phyloP scores from a whole-genome alignment of 2,797 vertebrate genomes.

The Astyanax mexicanus region DNA sequence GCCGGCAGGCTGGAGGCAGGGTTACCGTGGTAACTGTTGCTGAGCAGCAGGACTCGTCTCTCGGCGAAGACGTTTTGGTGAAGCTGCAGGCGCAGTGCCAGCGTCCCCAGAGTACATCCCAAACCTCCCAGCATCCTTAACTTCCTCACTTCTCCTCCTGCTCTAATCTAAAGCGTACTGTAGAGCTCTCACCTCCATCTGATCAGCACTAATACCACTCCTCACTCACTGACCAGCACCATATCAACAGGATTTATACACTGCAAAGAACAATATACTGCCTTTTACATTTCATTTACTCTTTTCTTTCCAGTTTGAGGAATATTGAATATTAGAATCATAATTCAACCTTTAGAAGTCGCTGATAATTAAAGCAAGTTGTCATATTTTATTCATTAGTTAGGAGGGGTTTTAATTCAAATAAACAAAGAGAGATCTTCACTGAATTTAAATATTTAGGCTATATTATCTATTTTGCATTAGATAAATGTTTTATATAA shows the following conservation, averaged over 20 bases:
- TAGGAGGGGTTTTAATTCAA: too few species aligned
- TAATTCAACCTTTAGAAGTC: too few species aligned
- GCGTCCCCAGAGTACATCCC: conserved; percentile 75
- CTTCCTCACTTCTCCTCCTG: conserved; percentile 24
- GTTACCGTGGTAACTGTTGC: conserved; percentile 89
- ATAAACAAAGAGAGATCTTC: too few species aligned
- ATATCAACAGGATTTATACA: conserved; percentile 63
- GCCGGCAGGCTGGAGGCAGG: conserved; percentile 74
- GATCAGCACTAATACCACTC: conserved; percentile 66
- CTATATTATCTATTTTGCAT: too few species aligned
- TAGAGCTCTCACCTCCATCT: conserved; percentile 53
- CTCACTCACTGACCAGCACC: conserved; percentile 58
- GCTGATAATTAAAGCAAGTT: too few species aligned
- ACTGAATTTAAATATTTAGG: too few species aligned
- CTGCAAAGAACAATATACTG: too few species aligned
- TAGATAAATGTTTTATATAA: too few species aligned
- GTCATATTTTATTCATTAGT: too few species aligned
- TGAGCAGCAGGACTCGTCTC: conserved; percentile 71
- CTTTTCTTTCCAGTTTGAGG: too few species aligned
- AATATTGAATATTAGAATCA: too few species aligned
- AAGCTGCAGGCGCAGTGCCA: conserved; percentile 68
- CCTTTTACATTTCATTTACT: too few species aligned
- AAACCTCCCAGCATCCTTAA: conserved; percentile 44
- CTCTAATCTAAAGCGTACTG: conserved; percentile 49
- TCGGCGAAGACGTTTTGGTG: conserved; percentile 70